Conservation (phyloP, 2,888 invertebrate species). For the Trilocha varians region DNA sequence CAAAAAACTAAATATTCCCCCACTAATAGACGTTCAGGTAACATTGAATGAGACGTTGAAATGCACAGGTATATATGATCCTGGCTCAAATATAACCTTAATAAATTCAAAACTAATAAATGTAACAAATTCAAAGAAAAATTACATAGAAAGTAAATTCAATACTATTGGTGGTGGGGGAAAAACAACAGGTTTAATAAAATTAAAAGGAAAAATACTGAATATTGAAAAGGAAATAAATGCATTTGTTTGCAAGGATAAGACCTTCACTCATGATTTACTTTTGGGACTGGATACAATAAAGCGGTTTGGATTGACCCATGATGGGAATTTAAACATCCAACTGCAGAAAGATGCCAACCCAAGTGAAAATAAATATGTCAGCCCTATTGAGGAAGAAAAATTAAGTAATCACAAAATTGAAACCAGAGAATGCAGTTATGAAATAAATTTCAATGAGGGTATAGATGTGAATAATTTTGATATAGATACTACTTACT, state of each 20-base stretch:
- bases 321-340: slow-evolving; percentile 9
- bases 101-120: slow-evolving; percentile 7
- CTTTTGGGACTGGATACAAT: slow-evolving; percentile 10
- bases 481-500: too few species aligned
- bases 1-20: slow-evolving; percentile 11
- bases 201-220: slow-evolving; percentile 7
- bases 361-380: slow-evolving; percentile 3
- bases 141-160: slow-evolving; percentile 7
- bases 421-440: slow-evolving; percentile 2
- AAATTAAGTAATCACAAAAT: too few species aligned
- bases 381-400: slow-evolving; percentile 2
- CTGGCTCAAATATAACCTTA: slow-evolving; percentile 7
- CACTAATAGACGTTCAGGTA: slow-evolving; percentile 5
- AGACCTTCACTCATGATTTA: slow-evolving; percentile 7
- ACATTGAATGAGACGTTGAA: not conserved
- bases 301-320: too few species aligned
- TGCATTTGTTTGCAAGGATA: slow-evolving; percentile 8
- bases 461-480: too few species aligned
- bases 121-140: slow-evolving; percentile 5
- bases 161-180: slow-evolving; percentile 7
- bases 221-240: slow-evolving; percentile 8
- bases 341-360: slow-evolving; percentile 6
- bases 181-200: slow-evolving; percentile 6
- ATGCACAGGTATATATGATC: not conserved
- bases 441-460: not conserved